Percentiles rank a stretch among this genome's conserved stretches.
These are phyloP conservation scores for Chrysemys picta DNA, from an alignment of 2,113 vertebrate genomes.

Conservation along the genomic window DNA sequence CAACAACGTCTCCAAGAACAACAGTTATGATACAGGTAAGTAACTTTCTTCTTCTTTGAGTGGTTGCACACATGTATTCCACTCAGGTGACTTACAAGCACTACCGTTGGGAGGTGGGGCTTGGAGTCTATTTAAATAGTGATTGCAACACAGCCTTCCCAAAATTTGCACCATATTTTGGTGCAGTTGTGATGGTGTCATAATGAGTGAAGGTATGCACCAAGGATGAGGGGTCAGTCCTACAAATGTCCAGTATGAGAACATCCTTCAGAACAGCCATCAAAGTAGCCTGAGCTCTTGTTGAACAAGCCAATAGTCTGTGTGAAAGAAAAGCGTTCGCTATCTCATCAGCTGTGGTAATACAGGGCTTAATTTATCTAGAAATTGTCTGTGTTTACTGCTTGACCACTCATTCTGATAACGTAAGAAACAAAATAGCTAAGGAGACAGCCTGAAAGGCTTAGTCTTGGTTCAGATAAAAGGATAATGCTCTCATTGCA, in stretches of 20 bases:
- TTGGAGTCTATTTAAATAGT: background rate
- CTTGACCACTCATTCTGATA: background rate
- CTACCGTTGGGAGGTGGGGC: background rate
- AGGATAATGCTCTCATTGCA: no score
- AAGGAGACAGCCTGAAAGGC: background rate
- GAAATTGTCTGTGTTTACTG: background rate
- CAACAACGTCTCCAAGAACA: background rate
- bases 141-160: background rate
- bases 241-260: background rate
- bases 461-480: background rate
- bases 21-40: background rate
- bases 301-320: background rate
- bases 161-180: background rate
- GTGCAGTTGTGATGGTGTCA: background rate
- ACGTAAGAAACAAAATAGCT: background rate
- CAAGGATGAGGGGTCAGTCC: background rate
- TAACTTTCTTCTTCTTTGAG: background rate
- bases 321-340: background rate
- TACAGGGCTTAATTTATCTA: background rate
- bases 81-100: no score
- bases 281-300: background rate
- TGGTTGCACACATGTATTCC: background rate
- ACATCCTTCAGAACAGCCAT: background rate
- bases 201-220: background rate
- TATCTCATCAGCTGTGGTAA: background rate